These are phyloP conservation scores for Nymphicus hollandicus DNA, from an alignment of 2,113 vertebrate genomes.

Conservation along the genomic window DNA sequence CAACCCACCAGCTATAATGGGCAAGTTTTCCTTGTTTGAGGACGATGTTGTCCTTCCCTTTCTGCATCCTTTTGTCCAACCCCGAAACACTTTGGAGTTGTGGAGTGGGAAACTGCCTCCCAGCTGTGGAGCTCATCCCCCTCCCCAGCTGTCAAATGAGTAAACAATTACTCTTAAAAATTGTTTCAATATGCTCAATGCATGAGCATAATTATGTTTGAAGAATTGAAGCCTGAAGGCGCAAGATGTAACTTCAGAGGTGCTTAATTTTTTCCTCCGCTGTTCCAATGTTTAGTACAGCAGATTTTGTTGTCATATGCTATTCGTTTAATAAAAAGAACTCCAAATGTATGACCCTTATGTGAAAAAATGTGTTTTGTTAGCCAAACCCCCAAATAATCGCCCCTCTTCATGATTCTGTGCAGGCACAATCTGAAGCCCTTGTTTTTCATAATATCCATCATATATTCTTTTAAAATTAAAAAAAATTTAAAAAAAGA, in stretches of 20 bases:
- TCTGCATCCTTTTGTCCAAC: background rate
- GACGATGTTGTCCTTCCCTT: background rate
- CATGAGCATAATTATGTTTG: background rate
- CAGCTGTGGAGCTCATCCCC: background rate
- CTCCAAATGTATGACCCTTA: slow-evolving; percentile 24
- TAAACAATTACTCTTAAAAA: background rate
- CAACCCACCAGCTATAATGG: background rate
- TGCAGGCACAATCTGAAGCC: background rate
- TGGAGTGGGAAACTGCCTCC: background rate
- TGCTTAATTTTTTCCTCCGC: background rate
- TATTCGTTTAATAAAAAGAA: background rate
- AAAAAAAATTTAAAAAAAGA: too few species aligned
- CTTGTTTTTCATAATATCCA: background rate
- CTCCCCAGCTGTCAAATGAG: background rate
- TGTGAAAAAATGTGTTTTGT: slow-evolving; percentile 20
- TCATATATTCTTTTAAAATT: too few species aligned
- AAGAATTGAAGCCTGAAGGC: background rate
- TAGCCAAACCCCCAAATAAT: background rate
- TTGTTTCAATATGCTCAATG: background rate
- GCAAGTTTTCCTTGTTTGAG: background rate
- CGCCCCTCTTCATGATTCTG: background rate
- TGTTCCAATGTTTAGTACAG: background rate
- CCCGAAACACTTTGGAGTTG: background rate
- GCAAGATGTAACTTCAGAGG: slow-evolving; percentile 8
- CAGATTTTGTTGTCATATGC: slow-evolving; percentile 1